Conservation (phyloP, 2,888 invertebrate species). For the Lamellibrachia satsuma region DNA sequence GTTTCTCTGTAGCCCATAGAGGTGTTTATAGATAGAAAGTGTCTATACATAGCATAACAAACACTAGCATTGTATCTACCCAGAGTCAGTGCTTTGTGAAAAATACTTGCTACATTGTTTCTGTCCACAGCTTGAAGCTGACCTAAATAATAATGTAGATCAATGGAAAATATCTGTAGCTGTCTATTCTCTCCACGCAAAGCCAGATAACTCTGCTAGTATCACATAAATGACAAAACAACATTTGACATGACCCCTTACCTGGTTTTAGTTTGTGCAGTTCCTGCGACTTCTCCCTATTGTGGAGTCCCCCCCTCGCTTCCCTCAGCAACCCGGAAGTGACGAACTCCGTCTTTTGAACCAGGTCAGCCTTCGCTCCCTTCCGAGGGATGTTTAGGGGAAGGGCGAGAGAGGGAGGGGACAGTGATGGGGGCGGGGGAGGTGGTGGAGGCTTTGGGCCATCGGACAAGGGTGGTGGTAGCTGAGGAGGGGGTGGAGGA, state of each 20-base stretch:
- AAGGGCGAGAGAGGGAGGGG: slow-evolving; percentile 31
- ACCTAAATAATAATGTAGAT: too few relatives aligned
- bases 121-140: too few relatives aligned
- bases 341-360: neutral
- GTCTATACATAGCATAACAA: too few relatives aligned
- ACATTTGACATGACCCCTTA: neutral
- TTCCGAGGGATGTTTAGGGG: slow-evolving; percentile 8
- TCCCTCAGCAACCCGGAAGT: slow-evolving; percentile 14
- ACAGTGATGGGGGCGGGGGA: slow-evolving; percentile 42
- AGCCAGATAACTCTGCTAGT: neutral
- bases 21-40: too few relatives aligned
- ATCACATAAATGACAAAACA: neutral
- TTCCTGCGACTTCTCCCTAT: neutral
- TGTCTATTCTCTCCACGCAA: too few relatives aligned
- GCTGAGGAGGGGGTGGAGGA: slow-evolving; percentile 34
- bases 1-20: too few relatives aligned
- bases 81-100: too few relatives aligned
- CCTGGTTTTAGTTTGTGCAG: neutral
- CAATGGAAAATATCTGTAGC: too few relatives aligned
- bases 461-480: slow-evolving; percentile 29
- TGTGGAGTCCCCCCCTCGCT: neutral
- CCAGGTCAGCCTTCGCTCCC: neutral
- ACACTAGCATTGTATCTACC: too few relatives aligned
- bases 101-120: too few relatives aligned
- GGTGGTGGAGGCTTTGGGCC: slow-evolving; percentile 42